Evolutionary conservation across 2,797 vertebrate genomes (phyloP), one percentile per base, ranked within the genome.

Genomic region (Sebastes umbrosus): DNA sequence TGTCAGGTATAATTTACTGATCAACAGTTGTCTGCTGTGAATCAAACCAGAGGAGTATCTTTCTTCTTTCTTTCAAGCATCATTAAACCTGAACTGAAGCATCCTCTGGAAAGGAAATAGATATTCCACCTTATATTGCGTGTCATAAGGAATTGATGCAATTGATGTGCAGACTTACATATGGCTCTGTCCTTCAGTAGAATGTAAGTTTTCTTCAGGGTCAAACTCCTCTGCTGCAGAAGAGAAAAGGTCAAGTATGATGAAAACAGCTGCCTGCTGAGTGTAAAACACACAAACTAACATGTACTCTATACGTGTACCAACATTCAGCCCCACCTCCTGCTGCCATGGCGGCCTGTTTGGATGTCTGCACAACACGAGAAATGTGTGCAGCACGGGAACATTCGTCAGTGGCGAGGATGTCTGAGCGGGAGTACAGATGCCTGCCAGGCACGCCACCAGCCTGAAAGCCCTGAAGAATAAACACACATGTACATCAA

Each of bases 391-490:
- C 92, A 34, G 95, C 91, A 29, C 84, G 88, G 70, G 90, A 76
- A 69, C 81, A 92, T 0, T 94, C 95, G 20, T 96, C 94, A 0
- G 95, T 94, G 64, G 95, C 91, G 7, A 95, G 88, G 32, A 97
- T 96, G 4, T 96, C 95, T 0, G 97, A 97, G 83, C 86, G 94
- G 13, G 97, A 96, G 87, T 96, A 96, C 71, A 94, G 85, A 58
- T 91, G 96, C 85, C 93, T 96, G 63, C 91, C 88, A 0, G 20
- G 72, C 67, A 52, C 83, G 63, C 90, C 75, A 13, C 4, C 2
- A 69, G 93, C 91, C 98, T 99, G 93, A 36, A 81, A 85, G 62
- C 70, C 79, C 4, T 22, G 29, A 55, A 69, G 62, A 70, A 80
- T 25, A 88, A 84, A 90, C 58, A 72, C 67, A 82, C 24, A 34